Evolutionary conservation across 2,113 vertebrate genomes (phyloP).

Genomic region (Ceyx melanurus): DNA sequence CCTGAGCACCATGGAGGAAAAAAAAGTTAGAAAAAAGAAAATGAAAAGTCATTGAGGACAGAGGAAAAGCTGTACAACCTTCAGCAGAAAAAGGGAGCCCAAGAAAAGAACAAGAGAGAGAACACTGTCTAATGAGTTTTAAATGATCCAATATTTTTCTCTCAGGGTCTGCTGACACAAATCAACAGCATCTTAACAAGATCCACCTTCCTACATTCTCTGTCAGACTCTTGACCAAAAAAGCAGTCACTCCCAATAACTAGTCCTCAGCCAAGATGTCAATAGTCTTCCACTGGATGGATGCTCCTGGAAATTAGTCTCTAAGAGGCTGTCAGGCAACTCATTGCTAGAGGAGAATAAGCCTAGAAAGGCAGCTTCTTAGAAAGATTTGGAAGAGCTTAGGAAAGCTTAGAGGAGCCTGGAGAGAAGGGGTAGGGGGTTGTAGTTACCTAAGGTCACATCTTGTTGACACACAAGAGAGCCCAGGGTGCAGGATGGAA

Average conservation of each 20-base stretch:
- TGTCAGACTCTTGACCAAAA: not conserved
- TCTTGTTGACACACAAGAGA: not conserved
- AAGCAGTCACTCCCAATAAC: not conserved
- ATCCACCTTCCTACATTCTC: not conserved
- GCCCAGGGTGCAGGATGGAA: not conserved
- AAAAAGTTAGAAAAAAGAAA: not conserved
- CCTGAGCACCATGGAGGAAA: not conserved
- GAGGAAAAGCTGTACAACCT: not conserved
- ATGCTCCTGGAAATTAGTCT: not conserved
- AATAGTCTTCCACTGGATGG: accelerated
- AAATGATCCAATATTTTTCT: not conserved
- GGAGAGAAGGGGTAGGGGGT: not conserved
- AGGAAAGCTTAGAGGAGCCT: not conserved
- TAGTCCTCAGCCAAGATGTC: not conserved
- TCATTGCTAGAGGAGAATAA: not conserved
- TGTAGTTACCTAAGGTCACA: not conserved
- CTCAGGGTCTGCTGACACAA: not conserved
- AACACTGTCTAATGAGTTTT: not conserved
- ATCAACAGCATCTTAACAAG: not conserved
- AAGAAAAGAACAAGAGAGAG: not conserved
- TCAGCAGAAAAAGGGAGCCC: not conserved
- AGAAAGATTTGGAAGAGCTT: not conserved
- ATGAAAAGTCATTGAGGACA: not conserved
- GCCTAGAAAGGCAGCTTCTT: not conserved
- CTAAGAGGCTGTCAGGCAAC: not conserved